Base-by-base conservation (phyloP, 2,113 vertebrate species). In the Lepisosteus osseus region DNA sequence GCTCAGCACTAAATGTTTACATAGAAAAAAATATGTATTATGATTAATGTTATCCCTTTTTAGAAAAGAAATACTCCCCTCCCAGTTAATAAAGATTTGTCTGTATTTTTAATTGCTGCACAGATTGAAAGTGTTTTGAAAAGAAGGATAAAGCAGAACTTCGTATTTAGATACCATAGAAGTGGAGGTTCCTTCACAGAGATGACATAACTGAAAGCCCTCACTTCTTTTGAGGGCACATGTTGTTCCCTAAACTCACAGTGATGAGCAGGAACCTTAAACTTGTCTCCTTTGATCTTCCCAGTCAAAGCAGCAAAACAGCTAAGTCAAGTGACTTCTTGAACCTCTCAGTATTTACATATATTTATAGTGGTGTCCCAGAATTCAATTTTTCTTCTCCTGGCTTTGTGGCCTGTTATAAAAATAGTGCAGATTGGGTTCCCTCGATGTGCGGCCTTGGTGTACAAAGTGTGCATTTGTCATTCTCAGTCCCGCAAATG, bases 401-500 rank as follows among this genome's bases (percentile, higher is more conserved):
- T 1, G 43, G 64, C 14, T 66, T 47, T 43, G 14, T 65, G 64
- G 64, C n/a, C 12, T 47, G 43, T 45, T 66, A 54, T 54, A 29
- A 54, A 55, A 67, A 41, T 55, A 68, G 0, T 54, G 17, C 47
- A 8, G 51, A 55, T 11, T n/a, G 66, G 45, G 45, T 40, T 68
- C 47, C 64, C 13, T 40, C 7, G 66, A 54, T 55, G n/a, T 5
- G 7, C 13, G 5, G 57, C 57, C 57, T 59, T 13, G 14, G 14
- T 59, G 14, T 14, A 41, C 6, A 12, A 68, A 47, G 7, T 54
- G 17, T 54, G 54, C 17, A 51, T 68, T 68, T 45, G 47, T 68
- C 66, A 55, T 43, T 14, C 47, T 69, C 51, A 69, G 56, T n/a
- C 41, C 17, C 3, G 62, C 62, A 41, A 65, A 65, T 41, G n/a